A percentile compares a stretch with the other conserved stretches of the same genome.
Evolutionary conservation across 2,888 invertebrate species (phyloP).

Genomic region (Cephalotes varians): DNA sequence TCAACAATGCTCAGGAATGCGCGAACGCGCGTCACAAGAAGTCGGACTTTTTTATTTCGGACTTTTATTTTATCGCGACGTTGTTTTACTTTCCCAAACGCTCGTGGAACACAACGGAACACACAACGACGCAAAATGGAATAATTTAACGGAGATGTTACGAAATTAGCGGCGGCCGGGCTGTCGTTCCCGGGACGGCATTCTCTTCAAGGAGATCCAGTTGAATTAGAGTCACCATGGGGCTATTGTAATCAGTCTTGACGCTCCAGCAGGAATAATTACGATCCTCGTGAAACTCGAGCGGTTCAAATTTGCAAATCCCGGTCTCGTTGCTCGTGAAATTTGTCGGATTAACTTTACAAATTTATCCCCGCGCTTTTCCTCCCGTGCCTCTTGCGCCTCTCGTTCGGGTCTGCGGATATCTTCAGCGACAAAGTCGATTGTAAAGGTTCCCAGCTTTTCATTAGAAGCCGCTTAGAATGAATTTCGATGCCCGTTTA

Average conservation of each 20-base stretch:
- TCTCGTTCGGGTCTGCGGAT: background rate
- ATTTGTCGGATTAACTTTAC: conserved; percentile 58
- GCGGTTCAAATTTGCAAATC: conserved; percentile 55
- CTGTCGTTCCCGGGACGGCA: conserved; percentile 2
- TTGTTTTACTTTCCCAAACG: background rate
- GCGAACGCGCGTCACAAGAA: background rate
- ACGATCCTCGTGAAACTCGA: conserved; percentile 40
- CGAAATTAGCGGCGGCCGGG: conserved; percentile 26
- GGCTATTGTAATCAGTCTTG: conserved; percentile 67
- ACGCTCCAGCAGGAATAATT: conserved; percentile 69
- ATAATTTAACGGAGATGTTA: conserved; percentile 26
- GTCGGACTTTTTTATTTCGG: background rate
- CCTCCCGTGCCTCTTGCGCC: background rate
- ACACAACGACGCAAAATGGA: background rate
- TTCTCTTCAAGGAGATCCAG: conserved; percentile 59
- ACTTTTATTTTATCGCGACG: background rate
- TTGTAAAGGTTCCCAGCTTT: conserved; percentile 1
- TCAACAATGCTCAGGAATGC: conserved; percentile 11
- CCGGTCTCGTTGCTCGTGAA: conserved; percentile 50
- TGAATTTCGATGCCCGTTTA: background rate
- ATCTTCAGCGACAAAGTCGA: conserved; percentile 41
- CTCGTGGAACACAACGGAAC: background rate
- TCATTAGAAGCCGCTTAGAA: background rate
- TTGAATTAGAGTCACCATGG: conserved; percentile 51
- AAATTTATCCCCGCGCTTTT: conserved; percentile 45